These are phyloP conservation scores for Diplogasteroides magnus DNA, from an alignment of 1,140 invertebrate genomes.

Conservation along the genomic window DNA sequence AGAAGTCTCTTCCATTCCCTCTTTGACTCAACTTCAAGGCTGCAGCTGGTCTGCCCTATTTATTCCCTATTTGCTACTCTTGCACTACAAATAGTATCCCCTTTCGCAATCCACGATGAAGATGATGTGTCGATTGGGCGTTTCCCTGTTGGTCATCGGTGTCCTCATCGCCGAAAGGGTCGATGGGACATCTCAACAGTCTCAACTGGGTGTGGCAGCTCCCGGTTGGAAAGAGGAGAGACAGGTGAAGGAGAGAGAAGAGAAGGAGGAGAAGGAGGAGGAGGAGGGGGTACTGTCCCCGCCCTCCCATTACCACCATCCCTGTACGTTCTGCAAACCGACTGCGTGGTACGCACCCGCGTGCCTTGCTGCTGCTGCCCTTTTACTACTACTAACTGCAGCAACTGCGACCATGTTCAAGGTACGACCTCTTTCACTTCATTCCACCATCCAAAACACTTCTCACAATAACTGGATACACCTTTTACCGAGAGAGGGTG, in stretches of 20 bases:
- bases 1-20: no score
- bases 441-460: no score
- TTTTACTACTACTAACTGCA: background rate
- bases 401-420: conserved; percentile 9
- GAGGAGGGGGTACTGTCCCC: conserved; percentile 3
- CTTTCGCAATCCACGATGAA: no score
- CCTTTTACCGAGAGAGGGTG: background rate
- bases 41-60: no score
- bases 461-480: no score
- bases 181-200: no score
- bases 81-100: no score
- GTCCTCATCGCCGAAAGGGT: no score
- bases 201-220: background rate
- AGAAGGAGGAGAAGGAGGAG: background rate
- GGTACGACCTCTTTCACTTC: background rate
- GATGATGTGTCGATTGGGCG: no score
- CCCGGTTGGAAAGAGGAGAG: background rate
- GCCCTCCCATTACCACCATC: background rate
- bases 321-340: conserved; percentile 1
- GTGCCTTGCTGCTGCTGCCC: background rate
- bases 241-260: background rate
- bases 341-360: background rate
- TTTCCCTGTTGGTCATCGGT: no score
- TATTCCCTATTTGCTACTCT: no score
- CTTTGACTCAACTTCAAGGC: no score